Conservation (phyloP, 2,888 invertebrate genomes). For the Idaea straminata region DNA sequence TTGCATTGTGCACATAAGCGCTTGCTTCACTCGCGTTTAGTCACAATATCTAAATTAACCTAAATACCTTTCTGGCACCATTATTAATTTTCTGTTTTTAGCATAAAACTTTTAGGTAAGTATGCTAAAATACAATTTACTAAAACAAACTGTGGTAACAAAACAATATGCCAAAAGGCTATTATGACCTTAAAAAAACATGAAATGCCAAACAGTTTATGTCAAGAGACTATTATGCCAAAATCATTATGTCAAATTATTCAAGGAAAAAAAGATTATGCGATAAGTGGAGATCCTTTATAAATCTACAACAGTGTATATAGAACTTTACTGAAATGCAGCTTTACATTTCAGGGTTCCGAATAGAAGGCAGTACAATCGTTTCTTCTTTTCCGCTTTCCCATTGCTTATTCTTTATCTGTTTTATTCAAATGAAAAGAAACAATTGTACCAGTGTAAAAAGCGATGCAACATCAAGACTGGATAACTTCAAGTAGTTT, state of each 20-base stretch:
- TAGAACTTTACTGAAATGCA: conserved; percentile 33
- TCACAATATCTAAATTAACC: too few species aligned
- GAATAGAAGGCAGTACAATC: conserved; percentile 40
- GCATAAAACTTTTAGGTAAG: too few species aligned
- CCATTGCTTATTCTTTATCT: conserved; percentile 30
- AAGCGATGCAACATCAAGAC: conserved; percentile 41
- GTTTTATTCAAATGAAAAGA: conserved; percentile 38
- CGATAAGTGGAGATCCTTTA: conserved; percentile 11
- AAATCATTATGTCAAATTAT: conserved; percentile 2
- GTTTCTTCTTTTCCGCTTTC: conserved; percentile 32
- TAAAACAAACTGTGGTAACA: too few species aligned
- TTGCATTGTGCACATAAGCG: too few species aligned
- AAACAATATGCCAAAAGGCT: too few species aligned
- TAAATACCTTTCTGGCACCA: too few species aligned
- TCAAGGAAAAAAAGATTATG: background rate
- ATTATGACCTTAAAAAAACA: too few species aligned
- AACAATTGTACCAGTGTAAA: conserved; percentile 42
- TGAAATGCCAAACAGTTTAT: too few species aligned
- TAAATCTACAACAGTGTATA: conserved; percentile 25
- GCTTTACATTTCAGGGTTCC: conserved; percentile 35
- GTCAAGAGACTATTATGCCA: too few species aligned
- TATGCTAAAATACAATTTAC: too few species aligned
- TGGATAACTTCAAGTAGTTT: conserved; percentile 17
- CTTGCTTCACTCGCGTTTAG: too few species aligned
- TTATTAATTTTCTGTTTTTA: too few species aligned